phyloP scores from a whole-genome alignment of 2,113 vertebrate species.

The Elgaria multicarinata region DNA sequence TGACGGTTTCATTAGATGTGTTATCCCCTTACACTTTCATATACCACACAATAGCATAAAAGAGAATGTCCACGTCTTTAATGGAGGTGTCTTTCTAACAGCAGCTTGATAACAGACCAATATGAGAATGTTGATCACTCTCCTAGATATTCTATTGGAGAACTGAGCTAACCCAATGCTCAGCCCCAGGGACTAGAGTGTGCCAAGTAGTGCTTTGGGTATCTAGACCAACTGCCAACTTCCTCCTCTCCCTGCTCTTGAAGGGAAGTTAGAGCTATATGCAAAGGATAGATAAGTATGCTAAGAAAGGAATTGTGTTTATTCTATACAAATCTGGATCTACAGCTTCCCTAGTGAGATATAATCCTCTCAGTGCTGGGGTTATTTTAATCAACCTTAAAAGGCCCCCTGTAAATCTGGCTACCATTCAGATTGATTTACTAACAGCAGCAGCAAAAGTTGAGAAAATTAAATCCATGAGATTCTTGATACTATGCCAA shows the following conservation, averaged over 20 bases:
- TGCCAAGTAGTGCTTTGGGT: constrained; percentile 46
- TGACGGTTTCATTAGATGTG: neutral
- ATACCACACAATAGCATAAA: rapidly evolving
- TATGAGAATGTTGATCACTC: neutral
- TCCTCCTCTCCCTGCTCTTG: constrained; percentile 48
- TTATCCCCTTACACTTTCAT: neutral
- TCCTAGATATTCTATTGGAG: neutral
- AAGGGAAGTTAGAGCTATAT: constrained; percentile 51
- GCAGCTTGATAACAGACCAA: neutral
- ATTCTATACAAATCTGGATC: constrained; percentile 47
- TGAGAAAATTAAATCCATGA: constrained; percentile 32
- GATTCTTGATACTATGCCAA: neutral
- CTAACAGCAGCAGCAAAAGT: rapidly evolving
- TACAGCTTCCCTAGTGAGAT: constrained; percentile 45
- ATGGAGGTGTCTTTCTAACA: neutral
- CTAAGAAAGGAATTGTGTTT: constrained; percentile 55
- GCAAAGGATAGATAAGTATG: constrained; percentile 64
- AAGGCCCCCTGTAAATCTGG: constrained; percentile 38
- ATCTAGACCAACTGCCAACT: constrained; percentile 37
- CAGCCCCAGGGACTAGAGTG: constrained; percentile 40
- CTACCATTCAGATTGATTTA: constrained; percentile 41
- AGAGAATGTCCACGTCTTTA: neutral
- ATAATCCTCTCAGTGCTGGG: constrained; percentile 54
- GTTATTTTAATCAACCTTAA: constrained; percentile 61
- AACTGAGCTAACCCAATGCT: constrained; percentile 13